Conservation (phyloP, 2,797 vertebrate species). For the Paramormyrops hopkinsi region DNA sequence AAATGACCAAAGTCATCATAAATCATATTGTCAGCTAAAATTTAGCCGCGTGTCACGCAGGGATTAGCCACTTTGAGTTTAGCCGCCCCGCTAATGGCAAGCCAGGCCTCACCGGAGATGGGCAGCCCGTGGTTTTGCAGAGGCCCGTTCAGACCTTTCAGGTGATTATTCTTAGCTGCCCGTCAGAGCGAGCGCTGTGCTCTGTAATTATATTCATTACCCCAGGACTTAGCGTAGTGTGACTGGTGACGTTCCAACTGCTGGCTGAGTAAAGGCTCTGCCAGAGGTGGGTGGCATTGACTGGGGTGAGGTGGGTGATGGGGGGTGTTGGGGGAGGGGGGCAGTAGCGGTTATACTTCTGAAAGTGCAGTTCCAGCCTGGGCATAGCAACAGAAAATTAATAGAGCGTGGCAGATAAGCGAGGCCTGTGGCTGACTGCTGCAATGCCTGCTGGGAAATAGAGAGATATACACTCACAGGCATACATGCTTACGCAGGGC, state of each 20-base stretch:
- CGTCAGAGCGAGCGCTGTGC: background rate
- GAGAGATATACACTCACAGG: background rate
- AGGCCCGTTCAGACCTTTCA: background rate
- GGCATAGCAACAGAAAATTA: constrained; percentile 13
- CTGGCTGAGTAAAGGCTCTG: constrained; percentile 16
- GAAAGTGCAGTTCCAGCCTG: background rate
- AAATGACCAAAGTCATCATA: background rate
- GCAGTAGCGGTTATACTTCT: background rate
- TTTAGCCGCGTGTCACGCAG: no score
- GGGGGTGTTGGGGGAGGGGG: constrained; percentile 11
- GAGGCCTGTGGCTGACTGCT: background rate
- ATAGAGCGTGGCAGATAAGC: constrained; percentile 28
- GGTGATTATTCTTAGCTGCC: background rate
- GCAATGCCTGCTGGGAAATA: background rate
- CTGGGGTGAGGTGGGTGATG: background rate
- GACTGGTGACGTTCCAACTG: background rate
- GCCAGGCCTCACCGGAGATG: background rate
- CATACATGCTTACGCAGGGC: background rate
- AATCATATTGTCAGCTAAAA: background rate
- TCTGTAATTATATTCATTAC: constrained; percentile 13
- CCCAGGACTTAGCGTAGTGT: background rate
- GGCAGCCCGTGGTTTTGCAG: background rate
- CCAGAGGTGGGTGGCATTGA: background rate
- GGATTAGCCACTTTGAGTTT: background rate
- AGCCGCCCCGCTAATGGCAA: background rate